phyloP scores from a whole-genome alignment of 2,113 vertebrate species.

The Zapus hudsonius region DNA sequence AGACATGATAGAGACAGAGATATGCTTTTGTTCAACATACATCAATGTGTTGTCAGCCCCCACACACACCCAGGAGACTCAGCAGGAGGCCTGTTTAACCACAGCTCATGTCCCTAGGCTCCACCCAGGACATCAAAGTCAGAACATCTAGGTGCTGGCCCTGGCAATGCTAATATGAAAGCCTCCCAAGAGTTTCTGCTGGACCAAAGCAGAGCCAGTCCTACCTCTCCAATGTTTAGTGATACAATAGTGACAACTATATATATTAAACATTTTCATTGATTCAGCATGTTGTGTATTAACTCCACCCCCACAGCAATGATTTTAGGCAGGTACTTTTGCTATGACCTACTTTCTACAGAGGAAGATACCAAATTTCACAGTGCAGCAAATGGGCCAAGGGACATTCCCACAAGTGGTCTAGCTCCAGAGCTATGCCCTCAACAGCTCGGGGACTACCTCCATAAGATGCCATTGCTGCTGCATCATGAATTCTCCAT shows the following conservation, averaged over 20 bases:
- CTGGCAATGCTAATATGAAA: not conserved
- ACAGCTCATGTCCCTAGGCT: not conserved
- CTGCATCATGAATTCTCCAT: not conserved
- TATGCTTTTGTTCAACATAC: too few relatives aligned
- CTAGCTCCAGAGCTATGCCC: not conserved
- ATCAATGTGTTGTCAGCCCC: not conserved
- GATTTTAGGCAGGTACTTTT: not conserved
- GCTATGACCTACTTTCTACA: not conserved
- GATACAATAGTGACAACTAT: not conserved
- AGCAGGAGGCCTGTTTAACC: not conserved
- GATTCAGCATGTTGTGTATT: not conserved
- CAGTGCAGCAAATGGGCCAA: not conserved
- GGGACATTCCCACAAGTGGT: not conserved
- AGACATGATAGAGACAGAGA: not conserved
- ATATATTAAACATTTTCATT: not conserved
- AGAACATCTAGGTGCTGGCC: not conserved
- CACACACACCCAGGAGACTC: not conserved
- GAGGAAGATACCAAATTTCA: slow-evolving; percentile 6
- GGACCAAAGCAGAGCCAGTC: not conserved
- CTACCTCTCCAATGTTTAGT: not conserved
- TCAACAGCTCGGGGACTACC: not conserved
- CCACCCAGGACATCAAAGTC: not conserved
- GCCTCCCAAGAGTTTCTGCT: not conserved
- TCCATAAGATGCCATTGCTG: not conserved
- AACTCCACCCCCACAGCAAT: not conserved